A percentile compares a stretch with the other conserved stretches of the same genome.
phyloP scores from a whole-genome alignment of 2,113 vertebrate species.

The Gracilinanus agilis region DNA sequence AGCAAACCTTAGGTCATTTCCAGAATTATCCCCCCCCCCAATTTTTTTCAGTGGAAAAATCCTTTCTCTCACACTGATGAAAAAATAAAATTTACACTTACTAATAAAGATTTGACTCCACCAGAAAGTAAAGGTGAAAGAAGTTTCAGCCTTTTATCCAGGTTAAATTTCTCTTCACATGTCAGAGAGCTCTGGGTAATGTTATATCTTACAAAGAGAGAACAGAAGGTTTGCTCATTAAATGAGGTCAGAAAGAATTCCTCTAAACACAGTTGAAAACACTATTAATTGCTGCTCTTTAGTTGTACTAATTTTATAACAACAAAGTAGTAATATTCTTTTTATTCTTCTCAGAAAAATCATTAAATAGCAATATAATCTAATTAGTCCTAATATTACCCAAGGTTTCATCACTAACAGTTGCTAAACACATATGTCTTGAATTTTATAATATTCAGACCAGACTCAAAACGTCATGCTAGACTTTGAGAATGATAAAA shows the following conservation, averaged over 20 bases:
- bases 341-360: constrained; percentile 16
- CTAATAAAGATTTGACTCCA: constrained; percentile 1
- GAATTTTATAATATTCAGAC: neutral
- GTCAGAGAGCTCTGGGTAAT: neutral
- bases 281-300: neutral
- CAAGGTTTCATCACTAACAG: neutral
- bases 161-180: neutral
- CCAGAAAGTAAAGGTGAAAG: neutral
- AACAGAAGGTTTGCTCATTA: neutral
- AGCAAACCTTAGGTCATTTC: neutral
- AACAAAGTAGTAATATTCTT: neutral
- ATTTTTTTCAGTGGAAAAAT: neutral
- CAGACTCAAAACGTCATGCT: neutral
- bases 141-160: neutral
- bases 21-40: too few relatives aligned
- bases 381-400: neutral
- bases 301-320: neutral
- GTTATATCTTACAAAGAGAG: neutral
- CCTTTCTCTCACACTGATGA: constrained; percentile 1
- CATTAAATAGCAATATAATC: neutral
- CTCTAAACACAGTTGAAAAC: neutral
- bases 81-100: neutral
- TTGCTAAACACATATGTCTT: neutral
- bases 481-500: neutral
- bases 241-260: neutral